These are phyloP conservation scores for Rostratula benghalensis DNA, from an alignment of 2,113 vertebrate genomes.

Conservation along the genomic window DNA sequence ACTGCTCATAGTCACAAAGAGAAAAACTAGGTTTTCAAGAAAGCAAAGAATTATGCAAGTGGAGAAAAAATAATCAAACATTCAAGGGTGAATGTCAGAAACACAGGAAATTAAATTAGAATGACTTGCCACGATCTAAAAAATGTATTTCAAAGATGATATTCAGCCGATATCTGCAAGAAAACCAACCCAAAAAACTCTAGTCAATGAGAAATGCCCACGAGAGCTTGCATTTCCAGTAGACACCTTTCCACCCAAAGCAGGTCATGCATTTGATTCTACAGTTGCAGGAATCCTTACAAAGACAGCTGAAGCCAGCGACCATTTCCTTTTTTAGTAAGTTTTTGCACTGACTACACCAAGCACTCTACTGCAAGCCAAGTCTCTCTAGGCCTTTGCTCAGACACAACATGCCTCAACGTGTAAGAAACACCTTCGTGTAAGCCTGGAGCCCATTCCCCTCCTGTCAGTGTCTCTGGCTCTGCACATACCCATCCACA, in stretches of 20 bases:
- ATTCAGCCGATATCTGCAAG: not conserved
- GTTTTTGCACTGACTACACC: not conserved
- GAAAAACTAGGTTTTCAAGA: not conserved
- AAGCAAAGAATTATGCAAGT: not conserved
- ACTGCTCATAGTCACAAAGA: not conserved
- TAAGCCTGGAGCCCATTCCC: not conserved
- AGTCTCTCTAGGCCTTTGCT: not conserved
- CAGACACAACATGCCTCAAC: not conserved
- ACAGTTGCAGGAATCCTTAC: not conserved
- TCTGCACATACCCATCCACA: not conserved
- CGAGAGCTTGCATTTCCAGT: rapidly evolving
- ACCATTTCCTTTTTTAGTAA: not conserved
- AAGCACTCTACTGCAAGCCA: not conserved
- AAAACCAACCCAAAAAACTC: not conserved
- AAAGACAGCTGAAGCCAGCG: not conserved
- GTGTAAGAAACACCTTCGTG: rapidly evolving
- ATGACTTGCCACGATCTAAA: not conserved
- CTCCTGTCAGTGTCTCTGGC: not conserved
- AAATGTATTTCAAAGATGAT: not conserved
- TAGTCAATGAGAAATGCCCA: not conserved
- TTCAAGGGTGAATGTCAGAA: not conserved
- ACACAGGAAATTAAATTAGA: not conserved
- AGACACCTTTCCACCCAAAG: not conserved
- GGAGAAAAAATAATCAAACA: not conserved
- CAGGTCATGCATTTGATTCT: not conserved